A percentile compares a stretch with the other conserved stretches of the same genome.
Evolutionary conservation across 2,113 vertebrate genomes (phyloP).

Genomic region (Rattus norvegicus): DNA sequence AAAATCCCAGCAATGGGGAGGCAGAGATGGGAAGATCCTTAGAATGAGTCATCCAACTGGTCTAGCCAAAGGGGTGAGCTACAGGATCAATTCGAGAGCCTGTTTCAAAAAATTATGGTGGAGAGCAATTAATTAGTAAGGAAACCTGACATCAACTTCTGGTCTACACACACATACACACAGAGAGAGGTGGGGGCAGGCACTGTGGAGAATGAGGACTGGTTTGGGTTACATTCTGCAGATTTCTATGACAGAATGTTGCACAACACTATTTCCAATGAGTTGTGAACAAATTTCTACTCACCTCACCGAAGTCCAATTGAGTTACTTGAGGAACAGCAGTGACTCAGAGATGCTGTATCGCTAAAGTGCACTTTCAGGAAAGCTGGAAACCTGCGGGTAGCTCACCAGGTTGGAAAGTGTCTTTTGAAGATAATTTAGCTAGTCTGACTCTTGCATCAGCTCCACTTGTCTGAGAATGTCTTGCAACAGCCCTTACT

Average conservation of each 20-base stretch:
- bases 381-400: not conserved
- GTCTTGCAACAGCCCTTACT: too few species aligned
- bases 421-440: not conserved
- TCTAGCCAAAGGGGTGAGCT: not conserved
- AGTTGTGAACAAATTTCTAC: not conserved
- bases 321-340: not conserved
- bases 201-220: not conserved
- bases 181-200: not conserved
- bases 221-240: not conserved
- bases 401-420: not conserved
- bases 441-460: not conserved
- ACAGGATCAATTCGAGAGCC: not conserved
- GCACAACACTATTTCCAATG: not conserved
- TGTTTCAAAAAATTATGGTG: not conserved
- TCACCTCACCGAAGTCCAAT: not conserved
- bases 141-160: not conserved
- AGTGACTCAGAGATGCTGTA: not conserved
- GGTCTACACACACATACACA: not conserved
- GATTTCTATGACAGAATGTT: not conserved
- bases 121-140: not conserved
- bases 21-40: not conserved
- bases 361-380: not conserved
- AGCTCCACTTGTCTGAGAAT: not conserved
- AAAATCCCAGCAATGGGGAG: not conserved
- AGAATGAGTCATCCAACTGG: not conserved